Percentiles rank a stretch among this genome's conserved stretches.
Evolutionary conservation across 2,797 vertebrate genomes (phyloP).

Genomic region (Danio kyathit): DNA sequence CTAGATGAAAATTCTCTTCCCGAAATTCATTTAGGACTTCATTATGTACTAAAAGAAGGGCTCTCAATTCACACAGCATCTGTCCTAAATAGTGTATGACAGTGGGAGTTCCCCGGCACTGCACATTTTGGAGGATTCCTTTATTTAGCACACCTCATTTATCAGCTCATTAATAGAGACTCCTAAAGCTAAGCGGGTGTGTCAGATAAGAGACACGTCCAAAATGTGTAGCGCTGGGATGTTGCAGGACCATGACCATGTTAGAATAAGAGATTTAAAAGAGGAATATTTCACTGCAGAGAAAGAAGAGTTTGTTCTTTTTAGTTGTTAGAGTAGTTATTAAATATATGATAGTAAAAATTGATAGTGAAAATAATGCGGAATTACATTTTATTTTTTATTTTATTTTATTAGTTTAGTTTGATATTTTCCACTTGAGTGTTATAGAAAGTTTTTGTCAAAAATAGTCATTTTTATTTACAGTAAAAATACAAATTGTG

Average conservation of each 20-base stretch:
- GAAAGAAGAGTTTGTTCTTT: background rate
- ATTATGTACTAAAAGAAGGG: slow-evolving; percentile 1
- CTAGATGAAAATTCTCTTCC: background rate
- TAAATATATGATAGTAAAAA: background rate
- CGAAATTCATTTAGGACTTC: background rate
- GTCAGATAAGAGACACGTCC: background rate
- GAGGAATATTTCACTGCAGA: background rate
- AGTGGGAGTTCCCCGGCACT: slow-evolving; percentile 1
- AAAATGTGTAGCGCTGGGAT: background rate
- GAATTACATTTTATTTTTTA: too few species aligned
- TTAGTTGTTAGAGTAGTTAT: background rate
- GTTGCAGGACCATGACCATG: background rate
- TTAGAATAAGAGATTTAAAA: background rate
- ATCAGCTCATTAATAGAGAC: slow-evolving; percentile 25
- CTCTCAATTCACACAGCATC: background rate
- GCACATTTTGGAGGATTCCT: slow-evolving; percentile 3
- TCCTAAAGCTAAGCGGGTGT: background rate
- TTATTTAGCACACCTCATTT: slow-evolving; percentile 17
- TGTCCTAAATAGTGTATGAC: slow-evolving; percentile 19
- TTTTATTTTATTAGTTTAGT: too few species aligned
- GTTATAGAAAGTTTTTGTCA: too few species aligned
- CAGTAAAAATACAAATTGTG: too few species aligned
- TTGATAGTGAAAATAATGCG: background rate
- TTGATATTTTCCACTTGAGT: too few species aligned
- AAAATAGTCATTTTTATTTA: too few species aligned